Conservation (phyloP, 2,888 invertebrate genomes). For the Apantesis nais region DNA sequence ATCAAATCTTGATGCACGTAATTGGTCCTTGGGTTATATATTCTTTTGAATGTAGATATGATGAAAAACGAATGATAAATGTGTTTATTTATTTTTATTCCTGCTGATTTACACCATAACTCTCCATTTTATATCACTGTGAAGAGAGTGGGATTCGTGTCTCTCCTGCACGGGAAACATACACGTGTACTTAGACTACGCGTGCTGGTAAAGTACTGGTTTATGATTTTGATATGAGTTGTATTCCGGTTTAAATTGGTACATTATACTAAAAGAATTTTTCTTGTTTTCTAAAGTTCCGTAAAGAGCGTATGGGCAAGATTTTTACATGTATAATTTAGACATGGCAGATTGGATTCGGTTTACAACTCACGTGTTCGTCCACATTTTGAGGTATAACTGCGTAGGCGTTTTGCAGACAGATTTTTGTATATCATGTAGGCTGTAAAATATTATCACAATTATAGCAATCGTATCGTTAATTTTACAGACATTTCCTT, state of each 20-base stretch:
- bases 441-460: not conserved
- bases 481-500: not conserved
- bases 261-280: not conserved
- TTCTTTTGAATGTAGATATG: too few species aligned
- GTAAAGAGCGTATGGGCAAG: slow-evolving; percentile 1
- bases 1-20: slow-evolving; percentile 1
- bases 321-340: slow-evolving; percentile 19
- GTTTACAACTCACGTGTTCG: slow-evolving; percentile 16
- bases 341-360: slow-evolving; percentile 22
- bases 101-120: too few species aligned
- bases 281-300: not conserved
- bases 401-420: slow-evolving; percentile 12
- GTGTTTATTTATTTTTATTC: too few species aligned
- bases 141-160: too few species aligned
- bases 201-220: not conserved
- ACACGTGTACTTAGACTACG: too few species aligned
- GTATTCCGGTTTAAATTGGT: not conserved
- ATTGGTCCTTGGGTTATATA: not conserved
- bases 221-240: not conserved
- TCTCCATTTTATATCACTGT: too few species aligned
- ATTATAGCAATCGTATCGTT: not conserved
- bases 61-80: too few species aligned
- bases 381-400: slow-evolving; percentile 13
- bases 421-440: not conserved
- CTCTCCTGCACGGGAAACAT: too few species aligned